phyloP scores from a whole-genome alignment of 2,888 invertebrate genomes.

The Sinelater perroti region DNA sequence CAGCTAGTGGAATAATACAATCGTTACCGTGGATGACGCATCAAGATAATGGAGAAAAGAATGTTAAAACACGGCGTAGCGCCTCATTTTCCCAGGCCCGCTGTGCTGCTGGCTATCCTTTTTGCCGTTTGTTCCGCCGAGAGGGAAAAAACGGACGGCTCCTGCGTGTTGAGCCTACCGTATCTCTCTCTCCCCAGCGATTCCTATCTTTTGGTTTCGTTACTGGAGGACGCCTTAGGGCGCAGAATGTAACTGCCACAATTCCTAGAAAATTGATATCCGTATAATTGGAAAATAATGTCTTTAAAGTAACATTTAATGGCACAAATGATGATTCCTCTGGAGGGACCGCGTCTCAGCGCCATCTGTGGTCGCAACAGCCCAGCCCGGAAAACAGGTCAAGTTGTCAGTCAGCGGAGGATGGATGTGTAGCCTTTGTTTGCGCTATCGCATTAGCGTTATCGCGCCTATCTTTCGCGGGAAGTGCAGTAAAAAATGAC shows the following conservation, averaged over 20 bases:
- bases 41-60: constrained; percentile 58
- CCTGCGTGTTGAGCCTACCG: constrained; percentile 11
- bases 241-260: constrained; percentile 6
- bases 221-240: not conserved
- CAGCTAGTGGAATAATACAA: constrained; percentile 46
- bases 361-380: constrained; percentile 7
- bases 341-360: constrained; percentile 4
- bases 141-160: constrained; percentile 5
- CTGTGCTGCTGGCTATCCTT: constrained; percentile 33
- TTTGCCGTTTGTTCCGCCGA: constrained; percentile 27
- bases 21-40: constrained; percentile 59
- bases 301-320: no score
- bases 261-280: no score
- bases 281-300: no score
- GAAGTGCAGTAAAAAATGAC: constrained; percentile 19
- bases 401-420: constrained; percentile 9
- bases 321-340: no score
- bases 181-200: constrained; percentile 13
- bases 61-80: constrained; percentile 51
- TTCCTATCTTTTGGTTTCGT: constrained; percentile 11
- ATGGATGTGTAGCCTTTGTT: constrained; percentile 11
- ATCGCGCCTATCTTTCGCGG: constrained; percentile 14
- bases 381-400: constrained; percentile 1
- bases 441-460: constrained; percentile 13
- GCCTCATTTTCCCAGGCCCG: constrained; percentile 54